Evolutionary conservation across 2,113 vertebrate genomes (phyloP), one percentile per base, ranked within the genome.

Genomic region (Electrona antarctica): DNA sequence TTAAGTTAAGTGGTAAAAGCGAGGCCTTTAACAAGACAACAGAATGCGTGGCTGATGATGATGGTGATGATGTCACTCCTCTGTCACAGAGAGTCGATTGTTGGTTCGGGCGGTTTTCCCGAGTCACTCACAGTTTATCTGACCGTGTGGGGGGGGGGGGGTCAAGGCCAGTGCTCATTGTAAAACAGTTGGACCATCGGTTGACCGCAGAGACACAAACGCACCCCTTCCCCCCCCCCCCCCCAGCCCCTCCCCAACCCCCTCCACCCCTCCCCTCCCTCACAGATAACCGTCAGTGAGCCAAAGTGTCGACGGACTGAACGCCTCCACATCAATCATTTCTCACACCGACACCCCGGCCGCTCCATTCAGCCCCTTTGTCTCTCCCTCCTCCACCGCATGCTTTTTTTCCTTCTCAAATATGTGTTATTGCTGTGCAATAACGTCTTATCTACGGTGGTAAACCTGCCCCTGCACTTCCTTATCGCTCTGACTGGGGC

Each of bases 371-470:
- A 59, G 21, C 58, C 63, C 63, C 71, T 82, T 84, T 89, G 77
- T 85, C 74, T 83, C 79, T 56, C 9, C 11, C 79, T 56, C 21
- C 21, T 21, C 21, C 21, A 21, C 1, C 21, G 21, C 21, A 21
- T 21, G 21, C n/a, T 14, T n/a, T n/a, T 56, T 6, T 80, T 84
- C 65, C 73, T 79, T 80, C 8, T 47, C 58, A 9, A 21, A 41
- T 74, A 21, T 21, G 2, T 89, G 90, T 90, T 91, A 90, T 88
- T 85, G 83, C 85, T 82, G 75, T 79, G 81, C 85, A 90, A 92
- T 91, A 90, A 90, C 73, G 82, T 79, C 90, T 91, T 91, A 91
- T 91, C 89, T 82, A 63, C 76, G 66, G 83, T 59, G 73, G 87
- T 88, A 86, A 90, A 91, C 80, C 79, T 85, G 86, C 76, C 85